A percentile compares a stretch with the other conserved stretches of the same genome.
phyloP scores from a whole-genome alignment of 1,140 invertebrate genomes.

The Vanessa tameamea region DNA sequence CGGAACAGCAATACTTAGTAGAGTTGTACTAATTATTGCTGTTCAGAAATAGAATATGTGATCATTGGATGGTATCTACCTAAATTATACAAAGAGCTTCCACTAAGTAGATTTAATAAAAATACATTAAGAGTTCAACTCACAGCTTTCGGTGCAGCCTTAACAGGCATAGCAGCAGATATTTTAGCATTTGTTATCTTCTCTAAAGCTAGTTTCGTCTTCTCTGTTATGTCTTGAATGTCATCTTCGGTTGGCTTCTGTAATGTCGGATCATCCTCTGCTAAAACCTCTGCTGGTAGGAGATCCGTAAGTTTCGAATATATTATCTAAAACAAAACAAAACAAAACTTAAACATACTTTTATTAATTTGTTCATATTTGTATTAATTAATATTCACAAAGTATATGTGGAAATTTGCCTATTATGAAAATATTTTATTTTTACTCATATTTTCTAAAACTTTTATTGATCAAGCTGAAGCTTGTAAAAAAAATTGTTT shows the following conservation, averaged over 20 bases:
- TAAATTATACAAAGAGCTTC: too few species aligned
- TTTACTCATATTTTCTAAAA: too few species aligned
- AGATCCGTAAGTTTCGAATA: constrained; percentile 97
- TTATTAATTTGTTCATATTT: too few species aligned
- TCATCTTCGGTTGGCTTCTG: constrained; percentile 93
- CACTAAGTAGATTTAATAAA: neutral
- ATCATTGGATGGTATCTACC: too few species aligned
- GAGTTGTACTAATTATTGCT: too few species aligned
- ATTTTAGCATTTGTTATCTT: constrained; percentile 94
- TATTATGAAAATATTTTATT: too few species aligned
- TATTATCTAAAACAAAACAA: constrained; percentile 86
- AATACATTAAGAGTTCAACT: constrained; percentile 47
- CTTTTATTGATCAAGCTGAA: too few species aligned
- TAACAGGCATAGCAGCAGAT: constrained; percentile 90
- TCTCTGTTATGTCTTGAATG: constrained; percentile 92
- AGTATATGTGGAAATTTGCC: too few species aligned
- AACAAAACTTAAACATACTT: neutral
- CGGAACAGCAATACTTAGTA: too few species aligned
- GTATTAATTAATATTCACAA: too few species aligned
- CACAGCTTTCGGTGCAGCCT: constrained; percentile 83
- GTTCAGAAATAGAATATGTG: too few species aligned
- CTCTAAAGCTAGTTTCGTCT: constrained; percentile 90
- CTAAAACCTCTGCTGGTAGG: constrained; percentile 94
- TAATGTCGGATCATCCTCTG: constrained; percentile 94
- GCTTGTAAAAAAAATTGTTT: too few species aligned